Percentiles rank a stretch among this genome's conserved stretches.
Evolutionary conservation across 2,888 invertebrate species (phyloP).

Genomic region (Caenorhabditis sp.): DNA sequence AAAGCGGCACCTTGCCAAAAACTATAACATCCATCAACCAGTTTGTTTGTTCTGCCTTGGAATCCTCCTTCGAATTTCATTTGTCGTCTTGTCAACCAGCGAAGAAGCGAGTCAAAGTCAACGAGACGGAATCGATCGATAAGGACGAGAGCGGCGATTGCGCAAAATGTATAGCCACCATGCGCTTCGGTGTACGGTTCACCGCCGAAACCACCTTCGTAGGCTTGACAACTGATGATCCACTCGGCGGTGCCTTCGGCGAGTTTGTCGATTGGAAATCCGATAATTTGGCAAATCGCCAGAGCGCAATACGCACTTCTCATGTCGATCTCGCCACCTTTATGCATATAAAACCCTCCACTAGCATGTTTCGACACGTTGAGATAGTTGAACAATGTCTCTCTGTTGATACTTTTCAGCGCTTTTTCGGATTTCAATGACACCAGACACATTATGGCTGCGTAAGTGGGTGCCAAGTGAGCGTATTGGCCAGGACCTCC

Average conservation of each 20-base stretch:
- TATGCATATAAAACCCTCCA: conserved; percentile 91
- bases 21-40: conserved; percentile 97
- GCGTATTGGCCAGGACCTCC: conserved; percentile 92
- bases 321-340: conserved; percentile 80
- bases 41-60: conserved; percentile 82
- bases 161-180: conserved; percentile 99
- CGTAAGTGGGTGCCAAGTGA: conserved; percentile 96
- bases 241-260: conserved; percentile 89
- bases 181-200: conserved; percentile 95
- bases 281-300: conserved; percentile 86
- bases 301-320: conserved; percentile 92
- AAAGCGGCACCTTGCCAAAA: conserved; percentile 97
- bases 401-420: conserved; percentile 85
- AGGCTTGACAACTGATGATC: conserved; percentile 94
- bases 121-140: conserved; percentile 75
- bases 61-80: conserved; percentile 95
- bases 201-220: conserved; percentile 97
- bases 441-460: conserved; percentile 90
- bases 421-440: conserved; percentile 88
- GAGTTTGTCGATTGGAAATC: conserved; percentile 79
- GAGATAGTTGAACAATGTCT: conserved; percentile 19
- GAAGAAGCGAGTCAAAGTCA: conserved; percentile 41
- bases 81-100: conserved; percentile 85
- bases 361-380: conserved; percentile 2
- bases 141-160: conserved; percentile 86